phyloP scores from a whole-genome alignment of 30 jellyfish, hydroid and myxozoan genomes.

The Catostylus mosaicus region DNA sequence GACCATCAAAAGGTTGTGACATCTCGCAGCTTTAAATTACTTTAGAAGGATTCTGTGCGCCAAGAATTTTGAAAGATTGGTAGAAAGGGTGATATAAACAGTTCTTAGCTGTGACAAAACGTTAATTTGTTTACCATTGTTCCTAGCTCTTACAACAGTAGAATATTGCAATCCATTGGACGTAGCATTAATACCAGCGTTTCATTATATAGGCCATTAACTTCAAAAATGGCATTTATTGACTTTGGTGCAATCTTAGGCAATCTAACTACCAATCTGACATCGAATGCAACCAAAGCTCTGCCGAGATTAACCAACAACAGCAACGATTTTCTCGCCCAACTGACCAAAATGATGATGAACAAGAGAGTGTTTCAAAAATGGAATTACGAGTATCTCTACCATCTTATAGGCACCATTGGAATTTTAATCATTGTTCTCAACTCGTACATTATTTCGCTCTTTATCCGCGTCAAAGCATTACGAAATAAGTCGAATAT shows the following conservation, averaged over 20 bases:
- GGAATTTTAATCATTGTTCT: background rate
- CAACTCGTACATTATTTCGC: constrained; percentile 1
- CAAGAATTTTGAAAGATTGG: no score
- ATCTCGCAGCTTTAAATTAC: no score
- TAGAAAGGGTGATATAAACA: no score
- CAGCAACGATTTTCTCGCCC: background rate
- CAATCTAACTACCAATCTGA: background rate
- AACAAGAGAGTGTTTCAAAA: background rate
- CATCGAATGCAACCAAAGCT: background rate
- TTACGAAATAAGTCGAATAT: constrained; percentile 8
- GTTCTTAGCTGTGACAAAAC: no score
- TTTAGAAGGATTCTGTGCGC: no score
- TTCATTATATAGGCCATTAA: no score
- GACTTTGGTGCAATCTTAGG: background rate
- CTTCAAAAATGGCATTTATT: background rate
- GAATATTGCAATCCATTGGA: no score
- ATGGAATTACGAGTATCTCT: constrained; percentile 6
- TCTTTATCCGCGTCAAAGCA: background rate
- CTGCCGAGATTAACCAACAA: background rate
- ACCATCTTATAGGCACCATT: background rate
- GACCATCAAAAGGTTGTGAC: no score
- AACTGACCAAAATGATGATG: background rate
- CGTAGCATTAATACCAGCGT: no score
- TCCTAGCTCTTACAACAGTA: no score
- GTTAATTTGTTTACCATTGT: no score